Conservation (phyloP, 2,888 invertebrate genomes). For the Calephelis perditalis region DNA sequence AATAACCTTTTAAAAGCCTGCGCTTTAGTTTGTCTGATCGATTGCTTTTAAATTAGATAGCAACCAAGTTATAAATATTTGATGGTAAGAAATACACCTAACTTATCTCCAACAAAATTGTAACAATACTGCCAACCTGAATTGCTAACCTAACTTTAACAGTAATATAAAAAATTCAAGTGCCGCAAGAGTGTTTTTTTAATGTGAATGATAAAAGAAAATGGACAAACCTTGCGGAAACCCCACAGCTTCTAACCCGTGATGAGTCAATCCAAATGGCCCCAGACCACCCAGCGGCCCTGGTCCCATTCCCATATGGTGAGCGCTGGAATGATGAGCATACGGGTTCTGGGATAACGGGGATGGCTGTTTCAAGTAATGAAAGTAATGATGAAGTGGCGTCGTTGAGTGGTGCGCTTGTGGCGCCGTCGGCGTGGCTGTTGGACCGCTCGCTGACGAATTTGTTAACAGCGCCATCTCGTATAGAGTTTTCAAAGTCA, state of each 20-base stretch:
- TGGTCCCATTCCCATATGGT: slow-evolving; percentile 77
- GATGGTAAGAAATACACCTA: too few species aligned
- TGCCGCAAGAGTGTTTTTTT: too few species aligned
- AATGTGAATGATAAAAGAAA: neutral
- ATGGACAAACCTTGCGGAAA: slow-evolving; percentile 67
- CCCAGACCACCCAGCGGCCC: slow-evolving; percentile 69
- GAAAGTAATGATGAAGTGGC: slow-evolving; percentile 75
- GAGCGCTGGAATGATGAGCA: slow-evolving; percentile 65
- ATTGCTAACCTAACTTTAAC: too few species aligned
- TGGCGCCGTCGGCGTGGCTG: slow-evolving; percentile 55
- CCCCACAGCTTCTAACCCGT: slow-evolving; percentile 70
- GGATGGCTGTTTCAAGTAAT: slow-evolving; percentile 77
- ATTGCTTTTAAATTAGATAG: too few species aligned
- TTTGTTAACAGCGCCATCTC: slow-evolving; percentile 71
- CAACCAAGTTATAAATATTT: too few species aligned
- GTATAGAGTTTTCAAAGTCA: slow-evolving; percentile 32
- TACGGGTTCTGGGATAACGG: slow-evolving; percentile 70
- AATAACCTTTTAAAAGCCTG: too few species aligned
- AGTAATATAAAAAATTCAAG: too few species aligned
- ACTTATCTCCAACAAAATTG: too few species aligned
- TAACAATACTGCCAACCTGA: too few species aligned
- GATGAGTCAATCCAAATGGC: slow-evolving; percentile 69
- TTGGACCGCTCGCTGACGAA: slow-evolving; percentile 58
- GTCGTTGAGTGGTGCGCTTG: slow-evolving; percentile 74
- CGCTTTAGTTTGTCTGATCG: too few species aligned